These are phyloP conservation scores for Xyrichtys novacula DNA, from an alignment of 2,797 vertebrate species.

Conservation along the genomic window DNA sequence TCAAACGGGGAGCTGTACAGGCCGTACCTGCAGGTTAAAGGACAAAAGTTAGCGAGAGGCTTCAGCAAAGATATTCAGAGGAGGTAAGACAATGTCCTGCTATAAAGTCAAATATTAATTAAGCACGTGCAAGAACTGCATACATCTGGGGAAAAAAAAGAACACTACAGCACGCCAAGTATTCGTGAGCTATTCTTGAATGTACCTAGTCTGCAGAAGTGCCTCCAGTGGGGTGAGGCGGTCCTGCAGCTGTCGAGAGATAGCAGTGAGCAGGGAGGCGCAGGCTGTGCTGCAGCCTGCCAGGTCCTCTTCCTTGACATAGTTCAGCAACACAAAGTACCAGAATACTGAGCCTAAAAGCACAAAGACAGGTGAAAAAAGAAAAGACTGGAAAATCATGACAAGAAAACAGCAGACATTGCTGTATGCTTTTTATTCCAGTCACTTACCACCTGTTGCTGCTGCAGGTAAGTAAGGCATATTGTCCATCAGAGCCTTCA, in stretches of 20 bases:
- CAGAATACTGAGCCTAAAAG: constrained; percentile 94
- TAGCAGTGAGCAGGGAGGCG: constrained; percentile 93
- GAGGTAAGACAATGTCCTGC: not conserved
- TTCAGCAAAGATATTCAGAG: not conserved
- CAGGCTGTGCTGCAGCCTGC: constrained; percentile 95
- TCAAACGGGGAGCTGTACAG: constrained; percentile 99
- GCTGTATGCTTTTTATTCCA: not conserved
- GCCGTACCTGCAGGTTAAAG: constrained; percentile 88
- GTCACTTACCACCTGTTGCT: constrained; percentile 93
- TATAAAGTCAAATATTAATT: not conserved
- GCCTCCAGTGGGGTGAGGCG: constrained; percentile 97
- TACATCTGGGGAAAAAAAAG: not conserved
- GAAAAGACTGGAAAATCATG: not conserved
- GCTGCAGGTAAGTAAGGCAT: constrained; percentile 96
- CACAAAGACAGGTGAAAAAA: not conserved
- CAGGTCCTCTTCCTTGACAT: constrained; percentile 98
- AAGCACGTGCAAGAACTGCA: not conserved
- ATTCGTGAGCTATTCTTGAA: not conserved
- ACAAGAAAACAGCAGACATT: not conserved
- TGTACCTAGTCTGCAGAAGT: constrained; percentile 94
- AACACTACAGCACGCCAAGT: too few relatives aligned
- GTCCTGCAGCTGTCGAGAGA: constrained; percentile 95
- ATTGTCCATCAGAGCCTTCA: constrained; percentile 96
- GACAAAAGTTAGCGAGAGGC: not conserved
- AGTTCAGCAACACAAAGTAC: constrained; percentile 99